Evolutionary conservation across 2,797 vertebrate genomes (phyloP).

Genomic region (Rhyacichthys aspro): DNA sequence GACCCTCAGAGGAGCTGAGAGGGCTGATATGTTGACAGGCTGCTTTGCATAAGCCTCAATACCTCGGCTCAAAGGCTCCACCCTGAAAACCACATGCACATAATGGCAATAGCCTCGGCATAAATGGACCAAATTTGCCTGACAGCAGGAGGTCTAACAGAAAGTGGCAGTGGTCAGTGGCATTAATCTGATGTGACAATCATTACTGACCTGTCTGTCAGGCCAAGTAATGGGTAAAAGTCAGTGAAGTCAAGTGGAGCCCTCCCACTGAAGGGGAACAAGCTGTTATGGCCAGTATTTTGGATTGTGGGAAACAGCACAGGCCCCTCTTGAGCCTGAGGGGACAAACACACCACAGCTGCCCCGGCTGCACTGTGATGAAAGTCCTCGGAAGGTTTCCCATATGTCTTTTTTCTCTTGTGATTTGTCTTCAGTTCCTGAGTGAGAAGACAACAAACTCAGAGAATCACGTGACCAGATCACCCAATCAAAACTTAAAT

Average conservation of each 20-base stretch:
- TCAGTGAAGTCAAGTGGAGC: slow-evolving; percentile 46
- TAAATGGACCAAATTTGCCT: slow-evolving; percentile 40
- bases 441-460: slow-evolving; percentile 13
- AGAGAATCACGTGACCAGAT: slow-evolving; percentile 3
- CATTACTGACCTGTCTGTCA: slow-evolving; percentile 53
- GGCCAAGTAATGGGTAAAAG: slow-evolving; percentile 38
- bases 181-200: slow-evolving; percentile 66
- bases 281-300: slow-evolving; percentile 12
- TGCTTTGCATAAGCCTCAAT: slow-evolving; percentile 41
- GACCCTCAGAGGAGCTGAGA: slow-evolving; percentile 13
- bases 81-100: slow-evolving; percentile 28
- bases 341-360: slow-evolving; percentile 54
- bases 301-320: slow-evolving; percentile 39
- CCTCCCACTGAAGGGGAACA: slow-evolving; percentile 6
- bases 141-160: slow-evolving; percentile 45
- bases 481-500: background rate
- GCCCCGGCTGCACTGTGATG: slow-evolving; percentile 41
- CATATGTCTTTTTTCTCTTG: slow-evolving; percentile 32
- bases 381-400: slow-evolving; percentile 46
- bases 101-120: slow-evolving; percentile 22
- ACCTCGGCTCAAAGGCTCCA: slow-evolving; percentile 3
- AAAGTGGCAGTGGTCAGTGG: slow-evolving; percentile 33
- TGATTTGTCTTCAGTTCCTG: slow-evolving; percentile 25
- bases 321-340: slow-evolving; percentile 22
- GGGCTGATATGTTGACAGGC: slow-evolving; percentile 25